Conservation (phyloP, 2,888 invertebrate genomes). For the Nasonovia ribisnigri region DNA sequence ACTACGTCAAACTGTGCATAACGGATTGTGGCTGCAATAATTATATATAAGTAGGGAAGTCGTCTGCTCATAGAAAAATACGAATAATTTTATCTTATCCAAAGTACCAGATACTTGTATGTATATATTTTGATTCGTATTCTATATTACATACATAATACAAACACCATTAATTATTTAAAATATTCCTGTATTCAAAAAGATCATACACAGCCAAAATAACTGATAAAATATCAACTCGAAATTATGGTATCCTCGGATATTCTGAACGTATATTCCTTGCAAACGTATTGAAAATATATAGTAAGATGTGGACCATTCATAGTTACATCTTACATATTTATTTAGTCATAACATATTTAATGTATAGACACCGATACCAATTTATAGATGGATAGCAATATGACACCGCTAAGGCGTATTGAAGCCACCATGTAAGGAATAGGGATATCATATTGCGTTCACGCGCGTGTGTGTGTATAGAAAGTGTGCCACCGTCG, state of each 20-base stretch:
- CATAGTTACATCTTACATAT: not conserved
- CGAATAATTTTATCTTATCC: not conserved
- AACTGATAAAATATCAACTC: not conserved
- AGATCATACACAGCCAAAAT: not conserved
- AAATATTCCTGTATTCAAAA: not conserved
- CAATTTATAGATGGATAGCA: not conserved
- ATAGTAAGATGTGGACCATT: not conserved
- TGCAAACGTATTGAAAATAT: not conserved
- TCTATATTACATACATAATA: not conserved
- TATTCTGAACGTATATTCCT: not conserved
- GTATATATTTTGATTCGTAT: not conserved
- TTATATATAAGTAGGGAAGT: not conserved
- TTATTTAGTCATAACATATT: not conserved
- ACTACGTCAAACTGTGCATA: not conserved
- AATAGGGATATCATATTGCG: not conserved
- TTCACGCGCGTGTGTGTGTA: too few relatives aligned
- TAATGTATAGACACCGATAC: not conserved
- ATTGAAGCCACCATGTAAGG: not conserved
- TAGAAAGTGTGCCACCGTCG: constrained; percentile 58
- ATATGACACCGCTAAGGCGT: not conserved
- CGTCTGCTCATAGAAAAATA: not conserved
- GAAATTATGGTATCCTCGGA: not conserved
- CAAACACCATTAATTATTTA: not conserved
- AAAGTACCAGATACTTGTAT: not conserved
- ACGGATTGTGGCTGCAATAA: not conserved